These are phyloP conservation scores for Ormyrus nitidulus DNA, from an alignment of 2,888 invertebrate species.

Conservation along the genomic window DNA sequence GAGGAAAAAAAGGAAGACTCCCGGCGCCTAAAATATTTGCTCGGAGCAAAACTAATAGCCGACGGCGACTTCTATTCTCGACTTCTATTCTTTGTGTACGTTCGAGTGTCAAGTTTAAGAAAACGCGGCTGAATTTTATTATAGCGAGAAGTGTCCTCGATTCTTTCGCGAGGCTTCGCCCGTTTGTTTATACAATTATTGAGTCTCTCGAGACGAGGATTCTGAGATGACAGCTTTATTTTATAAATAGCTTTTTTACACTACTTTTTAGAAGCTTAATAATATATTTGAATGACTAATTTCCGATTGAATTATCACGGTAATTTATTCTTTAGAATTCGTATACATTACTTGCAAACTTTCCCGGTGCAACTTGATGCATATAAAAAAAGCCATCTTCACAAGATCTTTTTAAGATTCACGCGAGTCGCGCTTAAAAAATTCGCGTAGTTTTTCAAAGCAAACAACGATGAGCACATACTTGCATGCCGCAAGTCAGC, in stretches of 20 bases:
- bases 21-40: slow-evolving; percentile 72
- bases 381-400: too few relatives aligned
- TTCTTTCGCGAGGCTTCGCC: neutral
- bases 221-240: neutral
- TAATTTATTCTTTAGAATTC: too few relatives aligned
- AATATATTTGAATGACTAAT: too few relatives aligned
- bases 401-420: too few relatives aligned
- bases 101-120: slow-evolving; percentile 37
- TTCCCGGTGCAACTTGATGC: too few relatives aligned
- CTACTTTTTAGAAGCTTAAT: too few relatives aligned
- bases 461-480: neutral
- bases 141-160: slow-evolving; percentile 9
- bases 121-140: slow-evolving; percentile 11
- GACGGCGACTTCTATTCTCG: neutral
- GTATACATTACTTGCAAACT: too few relatives aligned
- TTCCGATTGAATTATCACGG: too few relatives aligned
- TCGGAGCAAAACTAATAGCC: slow-evolving; percentile 39
- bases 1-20: slow-evolving; percentile 14
- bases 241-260: neutral
- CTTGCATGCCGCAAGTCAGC: neutral
- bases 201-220: neutral
- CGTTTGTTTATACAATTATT: slow-evolving; percentile 20
- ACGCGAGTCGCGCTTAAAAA: too few relatives aligned
- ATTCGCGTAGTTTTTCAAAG: too few relatives aligned
- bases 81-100: neutral